phyloP scores from a whole-genome alignment of 2,888 invertebrate species.

The Polylopha cassiicola region DNA sequence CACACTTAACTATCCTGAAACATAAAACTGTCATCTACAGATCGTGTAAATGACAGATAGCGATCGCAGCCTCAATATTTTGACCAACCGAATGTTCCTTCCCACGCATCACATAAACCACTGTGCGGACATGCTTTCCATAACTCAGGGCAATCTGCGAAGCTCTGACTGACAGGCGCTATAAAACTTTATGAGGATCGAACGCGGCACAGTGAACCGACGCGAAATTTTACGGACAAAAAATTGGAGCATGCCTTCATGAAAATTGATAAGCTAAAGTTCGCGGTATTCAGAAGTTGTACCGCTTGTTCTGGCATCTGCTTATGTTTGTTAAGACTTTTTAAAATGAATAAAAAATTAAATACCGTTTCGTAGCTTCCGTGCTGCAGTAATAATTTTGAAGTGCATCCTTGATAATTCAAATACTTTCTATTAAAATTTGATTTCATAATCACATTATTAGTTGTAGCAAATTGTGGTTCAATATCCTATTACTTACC shows the following conservation, averaged over 20 bases:
- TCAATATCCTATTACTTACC: no score
- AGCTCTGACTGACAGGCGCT: conserved; percentile 38
- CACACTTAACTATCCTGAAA: conserved; percentile 1
- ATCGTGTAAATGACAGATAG: conserved; percentile 17
- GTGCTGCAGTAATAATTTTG: no score
- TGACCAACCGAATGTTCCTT: conserved; percentile 26
- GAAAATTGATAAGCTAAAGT: conserved; percentile 57
- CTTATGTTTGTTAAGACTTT: no score
- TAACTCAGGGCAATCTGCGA: conserved; percentile 34
- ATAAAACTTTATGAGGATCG: conserved; percentile 54
- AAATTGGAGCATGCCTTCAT: conserved; percentile 61
- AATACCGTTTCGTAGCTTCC: no score
- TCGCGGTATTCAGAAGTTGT: no score
- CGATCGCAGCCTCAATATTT: conserved; percentile 19
- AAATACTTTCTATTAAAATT: no score
- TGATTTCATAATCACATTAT: no score
- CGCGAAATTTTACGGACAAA: conserved; percentile 35
- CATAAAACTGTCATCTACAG: conserved; percentile 1
- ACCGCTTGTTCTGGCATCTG: no score
- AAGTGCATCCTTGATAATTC: no score
- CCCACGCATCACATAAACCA: conserved; percentile 27
- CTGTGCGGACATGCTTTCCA: conserved; percentile 34
- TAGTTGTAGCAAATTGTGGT: no score
- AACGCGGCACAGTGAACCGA: conserved; percentile 37
- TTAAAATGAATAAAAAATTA: no score